Percentiles rank a stretch among this genome's conserved stretches.
Evolutionary conservation across 2,113 vertebrate genomes (phyloP).

Genomic region (Rynchops niger): DNA sequence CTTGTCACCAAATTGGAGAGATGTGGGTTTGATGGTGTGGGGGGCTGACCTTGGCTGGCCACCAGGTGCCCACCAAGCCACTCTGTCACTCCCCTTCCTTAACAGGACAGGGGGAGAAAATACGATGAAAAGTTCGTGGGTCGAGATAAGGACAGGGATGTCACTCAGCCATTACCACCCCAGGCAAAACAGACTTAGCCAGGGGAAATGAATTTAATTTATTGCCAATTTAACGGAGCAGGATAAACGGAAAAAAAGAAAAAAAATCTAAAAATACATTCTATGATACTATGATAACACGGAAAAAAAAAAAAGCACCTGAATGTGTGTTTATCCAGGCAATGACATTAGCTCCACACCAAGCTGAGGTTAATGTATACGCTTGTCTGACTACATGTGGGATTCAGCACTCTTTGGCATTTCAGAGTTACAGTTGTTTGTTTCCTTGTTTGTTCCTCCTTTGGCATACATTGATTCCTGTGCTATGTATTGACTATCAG

Average conservation of each 20-base stretch:
- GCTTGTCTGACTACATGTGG: background rate
- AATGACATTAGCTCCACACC: background rate
- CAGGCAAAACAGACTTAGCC: background rate
- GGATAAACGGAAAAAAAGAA: background rate
- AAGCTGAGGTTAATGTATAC: background rate
- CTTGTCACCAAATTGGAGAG: background rate
- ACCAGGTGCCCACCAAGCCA: fast-evolving
- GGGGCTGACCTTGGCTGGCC: background rate
- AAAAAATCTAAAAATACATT: background rate
- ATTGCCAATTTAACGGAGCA: background rate
- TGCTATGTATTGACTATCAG: background rate
- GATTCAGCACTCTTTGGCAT: background rate
- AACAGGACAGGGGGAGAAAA: background rate
- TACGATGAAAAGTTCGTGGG: fast-evolving
- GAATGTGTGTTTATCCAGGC: background rate
- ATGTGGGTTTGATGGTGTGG: background rate
- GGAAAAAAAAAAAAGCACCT: background rate
- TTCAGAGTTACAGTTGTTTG: background rate
- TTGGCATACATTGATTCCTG: background rate
- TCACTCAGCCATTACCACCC: background rate
- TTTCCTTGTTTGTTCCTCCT: background rate
- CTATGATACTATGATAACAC: background rate
- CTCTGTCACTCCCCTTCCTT: background rate
- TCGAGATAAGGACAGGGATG: background rate
- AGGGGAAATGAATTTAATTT: background rate